Percentiles rank a stretch among this genome's conserved stretches.
Conservation (phyloP, 2,113 vertebrate species). For the Ivindomyrus marchei region DNA sequence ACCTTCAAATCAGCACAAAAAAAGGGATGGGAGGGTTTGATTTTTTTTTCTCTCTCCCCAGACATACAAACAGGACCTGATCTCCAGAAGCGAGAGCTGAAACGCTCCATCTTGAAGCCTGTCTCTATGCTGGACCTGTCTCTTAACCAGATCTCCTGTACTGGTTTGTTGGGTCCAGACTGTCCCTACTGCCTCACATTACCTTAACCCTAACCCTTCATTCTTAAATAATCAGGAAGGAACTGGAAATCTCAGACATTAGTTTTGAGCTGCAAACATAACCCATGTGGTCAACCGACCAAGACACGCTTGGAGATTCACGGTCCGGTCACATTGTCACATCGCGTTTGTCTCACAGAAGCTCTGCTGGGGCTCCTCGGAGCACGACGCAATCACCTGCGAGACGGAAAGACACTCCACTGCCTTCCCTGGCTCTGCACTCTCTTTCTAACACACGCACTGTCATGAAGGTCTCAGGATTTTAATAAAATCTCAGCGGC, state of each 20-base stretch:
- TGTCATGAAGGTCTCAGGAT: background rate
- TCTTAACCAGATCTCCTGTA: background rate
- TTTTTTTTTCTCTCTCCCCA: background rate
- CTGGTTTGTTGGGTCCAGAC: background rate
- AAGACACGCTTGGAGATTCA: background rate
- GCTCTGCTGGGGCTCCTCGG: background rate
- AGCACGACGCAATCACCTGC: background rate
- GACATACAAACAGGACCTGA: background rate
- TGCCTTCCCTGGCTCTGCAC: background rate
- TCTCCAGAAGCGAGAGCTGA: background rate
- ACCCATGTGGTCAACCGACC: background rate
- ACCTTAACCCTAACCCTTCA: no score
- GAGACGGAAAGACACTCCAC: background rate
- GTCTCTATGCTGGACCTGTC: background rate
- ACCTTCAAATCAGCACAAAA: background rate
- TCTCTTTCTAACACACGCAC: background rate
- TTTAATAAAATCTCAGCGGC: background rate
- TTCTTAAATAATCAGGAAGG: background rate
- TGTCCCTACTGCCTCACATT: background rate
- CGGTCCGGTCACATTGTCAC: background rate
- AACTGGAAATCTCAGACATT: background rate
- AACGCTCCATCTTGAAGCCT: background rate
- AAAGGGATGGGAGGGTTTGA: background rate
- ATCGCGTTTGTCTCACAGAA: background rate
- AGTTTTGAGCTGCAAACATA: background rate